Evolutionary conservation across 2,888 invertebrate genomes (phyloP).

Genomic region (Osmoderma eremita): DNA sequence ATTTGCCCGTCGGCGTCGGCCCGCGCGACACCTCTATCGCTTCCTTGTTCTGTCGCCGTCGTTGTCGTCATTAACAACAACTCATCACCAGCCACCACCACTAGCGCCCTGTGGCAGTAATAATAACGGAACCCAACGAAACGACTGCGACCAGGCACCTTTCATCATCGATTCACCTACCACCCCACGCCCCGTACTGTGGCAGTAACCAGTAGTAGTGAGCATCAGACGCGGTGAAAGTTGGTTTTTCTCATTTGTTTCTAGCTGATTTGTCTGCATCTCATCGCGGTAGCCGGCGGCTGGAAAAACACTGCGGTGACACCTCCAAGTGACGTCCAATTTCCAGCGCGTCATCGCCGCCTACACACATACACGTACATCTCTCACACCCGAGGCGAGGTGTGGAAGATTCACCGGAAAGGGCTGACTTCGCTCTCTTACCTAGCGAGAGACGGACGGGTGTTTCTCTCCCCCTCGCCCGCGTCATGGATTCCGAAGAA

Average conservation of each 20-base stretch:
- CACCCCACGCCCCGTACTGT: constrained; percentile 2
- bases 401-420: constrained; percentile 18
- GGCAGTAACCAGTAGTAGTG: constrained; percentile 2
- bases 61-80: constrained; percentile 19
- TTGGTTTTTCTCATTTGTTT: constrained; percentile 58
- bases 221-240: constrained; percentile 22
- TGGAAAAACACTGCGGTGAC: constrained; percentile 64
- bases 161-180: constrained; percentile 31
- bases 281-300: constrained; percentile 57
- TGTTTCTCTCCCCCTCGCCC: too few relatives aligned
- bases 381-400: constrained; percentile 50
- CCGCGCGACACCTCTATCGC: constrained; percentile 29
- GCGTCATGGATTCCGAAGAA: not conserved
- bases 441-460: constrained; percentile 11
- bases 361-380: constrained; percentile 20
- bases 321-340: constrained; percentile 66
- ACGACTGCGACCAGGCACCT: constrained; percentile 14
- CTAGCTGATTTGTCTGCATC: constrained; percentile 63
- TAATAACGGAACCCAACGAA: constrained; percentile 15
- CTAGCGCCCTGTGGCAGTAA: not conserved
- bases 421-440: constrained; percentile 25
- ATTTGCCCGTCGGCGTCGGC: constrained; percentile 4
- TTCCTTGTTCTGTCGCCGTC: constrained; percentile 27
- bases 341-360: constrained; percentile 62
- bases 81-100: constrained; percentile 3